These are phyloP conservation scores for Philantomba maxwellii DNA, from an alignment of 2,113 vertebrate species.

Conservation along the genomic window DNA sequence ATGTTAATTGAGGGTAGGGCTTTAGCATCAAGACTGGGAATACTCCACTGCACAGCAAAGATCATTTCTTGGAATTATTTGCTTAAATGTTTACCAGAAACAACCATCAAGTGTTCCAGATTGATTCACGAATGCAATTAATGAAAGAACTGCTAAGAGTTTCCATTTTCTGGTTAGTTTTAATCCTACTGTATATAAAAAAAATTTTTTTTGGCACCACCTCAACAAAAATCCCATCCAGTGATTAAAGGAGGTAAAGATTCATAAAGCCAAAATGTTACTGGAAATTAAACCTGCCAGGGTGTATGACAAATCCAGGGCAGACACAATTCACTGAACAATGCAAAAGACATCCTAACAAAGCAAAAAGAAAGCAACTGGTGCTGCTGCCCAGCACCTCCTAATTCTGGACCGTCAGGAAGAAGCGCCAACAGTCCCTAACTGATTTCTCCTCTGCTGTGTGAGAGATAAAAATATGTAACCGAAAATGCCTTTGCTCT, in stretches of 20 bases:
- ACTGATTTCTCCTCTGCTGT: conserved; percentile 8
- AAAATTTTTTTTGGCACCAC: not conserved
- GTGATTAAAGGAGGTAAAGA: conserved; percentile 34
- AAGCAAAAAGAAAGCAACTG: not conserved
- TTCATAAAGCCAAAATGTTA: not conserved
- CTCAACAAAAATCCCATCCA: conserved; percentile 22
- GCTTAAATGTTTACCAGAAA: conserved; percentile 68
- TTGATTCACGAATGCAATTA: conserved; percentile 61
- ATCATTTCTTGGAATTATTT: conserved; percentile 62
- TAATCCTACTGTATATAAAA: conserved; percentile 41
- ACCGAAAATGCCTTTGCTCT: conserved; percentile 1
- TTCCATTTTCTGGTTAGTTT: conserved; percentile 61
- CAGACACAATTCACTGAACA: not conserved
- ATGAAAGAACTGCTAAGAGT: conserved; percentile 56
- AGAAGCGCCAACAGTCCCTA: not conserved
- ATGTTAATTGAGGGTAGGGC: conserved; percentile 45
- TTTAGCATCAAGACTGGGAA: conserved; percentile 43
- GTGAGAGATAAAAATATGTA: not conserved
- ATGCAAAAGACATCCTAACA: not conserved
- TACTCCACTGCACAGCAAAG: not conserved
- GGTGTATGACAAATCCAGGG: not conserved
- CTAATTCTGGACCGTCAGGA: not conserved
- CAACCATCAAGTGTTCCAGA: conserved; percentile 50
- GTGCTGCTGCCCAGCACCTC: not conserved
- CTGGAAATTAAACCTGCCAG: not conserved